Evolutionary conservation across 2,888 invertebrate species (phyloP), one percentile per base, ranked within the genome.

Genomic region (Campoletis raptor): DNA sequence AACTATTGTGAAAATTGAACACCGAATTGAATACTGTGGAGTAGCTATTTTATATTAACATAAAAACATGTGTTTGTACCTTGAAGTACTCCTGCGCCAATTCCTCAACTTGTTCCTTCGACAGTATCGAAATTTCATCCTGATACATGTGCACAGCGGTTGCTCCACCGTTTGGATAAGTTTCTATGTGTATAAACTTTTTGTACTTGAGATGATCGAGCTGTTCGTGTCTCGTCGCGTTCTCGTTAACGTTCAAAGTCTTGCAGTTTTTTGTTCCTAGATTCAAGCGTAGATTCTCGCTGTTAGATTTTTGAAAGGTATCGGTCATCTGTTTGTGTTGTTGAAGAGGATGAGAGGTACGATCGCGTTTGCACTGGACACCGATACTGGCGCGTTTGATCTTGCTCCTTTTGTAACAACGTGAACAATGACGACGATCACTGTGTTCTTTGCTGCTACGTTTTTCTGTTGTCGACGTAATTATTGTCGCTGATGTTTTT

Each of bases 111-210:
- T 98, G 97, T 37, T 96, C 95, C 0, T 95, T 95, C 36, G 95
- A 95, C 18, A 98, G 95, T 93, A 96, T 96, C 91, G 97, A 96
- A 61, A 99, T 97, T 94, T 99, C 98, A 89, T 98, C 97, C 93
- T 99, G 98, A 94, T 98, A 98, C 92, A 98, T 96, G 94, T 98
- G 98, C 42, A 99, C 96, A 21, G 98, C 97, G 45, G 97, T 96
- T 0, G 99, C 99, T 45, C 99, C 99, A 18, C 99, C 99, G 95
- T 99, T 99, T 0, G 98, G 97, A 94, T 99, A 98, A 0, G 97
- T 97, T 94, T 99, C 99, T 86, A 99, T 96, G 86, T 98, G 97
- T 95, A 99, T 98, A 91, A 97, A 96, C 90, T 96, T 96, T 88
- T 94, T 95, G 92, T 96, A 97, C 91, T 96, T 97, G n/a, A 96